Conservation (phyloP, 2,797 vertebrate genomes). For the Eurystomus glaucurus region DNA sequence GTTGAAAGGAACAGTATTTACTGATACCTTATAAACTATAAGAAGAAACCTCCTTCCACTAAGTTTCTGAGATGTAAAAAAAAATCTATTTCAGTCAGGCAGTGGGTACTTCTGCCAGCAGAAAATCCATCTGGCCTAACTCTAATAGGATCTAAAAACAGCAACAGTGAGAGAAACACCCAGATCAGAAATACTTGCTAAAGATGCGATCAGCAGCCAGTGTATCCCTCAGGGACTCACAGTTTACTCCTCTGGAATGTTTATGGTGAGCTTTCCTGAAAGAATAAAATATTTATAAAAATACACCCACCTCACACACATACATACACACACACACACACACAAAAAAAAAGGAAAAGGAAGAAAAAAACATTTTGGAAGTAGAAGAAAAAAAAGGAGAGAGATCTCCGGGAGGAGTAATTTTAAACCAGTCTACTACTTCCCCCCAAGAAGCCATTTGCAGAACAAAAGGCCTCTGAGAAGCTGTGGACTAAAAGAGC, state of each 20-base stretch:
- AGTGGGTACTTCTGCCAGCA: conserved; percentile 6
- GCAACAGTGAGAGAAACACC: conserved; percentile 28
- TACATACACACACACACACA: neutral
- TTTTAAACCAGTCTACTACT: neutral
- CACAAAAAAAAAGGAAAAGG: neutral
- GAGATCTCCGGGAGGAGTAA: neutral
- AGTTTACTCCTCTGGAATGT: conserved; percentile 14
- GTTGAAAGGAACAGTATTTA: neutral
- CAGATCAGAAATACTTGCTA: conserved; percentile 10
- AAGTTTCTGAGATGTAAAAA: neutral
- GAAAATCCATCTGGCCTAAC: conserved; percentile 39
- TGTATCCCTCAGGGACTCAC: neutral
- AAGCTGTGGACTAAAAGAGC: conserved; percentile 32
- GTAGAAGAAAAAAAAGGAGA: neutral
- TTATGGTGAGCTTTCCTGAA: neutral
- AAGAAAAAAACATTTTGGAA: neutral
- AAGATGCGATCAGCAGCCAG: neutral
- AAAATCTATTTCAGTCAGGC: neutral
- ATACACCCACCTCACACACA: accelerated
- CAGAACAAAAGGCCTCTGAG: conserved; percentile 49
- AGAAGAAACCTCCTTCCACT: neutral
- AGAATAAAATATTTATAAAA: neutral
- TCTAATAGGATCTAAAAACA: conserved; percentile 44
- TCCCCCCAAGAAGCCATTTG: neutral
- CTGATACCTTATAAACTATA: neutral